Evolutionary conservation across 2,888 invertebrate genomes (phyloP), one percentile per base, ranked within the genome.

Genomic region (Eretmocerus hayati): DNA sequence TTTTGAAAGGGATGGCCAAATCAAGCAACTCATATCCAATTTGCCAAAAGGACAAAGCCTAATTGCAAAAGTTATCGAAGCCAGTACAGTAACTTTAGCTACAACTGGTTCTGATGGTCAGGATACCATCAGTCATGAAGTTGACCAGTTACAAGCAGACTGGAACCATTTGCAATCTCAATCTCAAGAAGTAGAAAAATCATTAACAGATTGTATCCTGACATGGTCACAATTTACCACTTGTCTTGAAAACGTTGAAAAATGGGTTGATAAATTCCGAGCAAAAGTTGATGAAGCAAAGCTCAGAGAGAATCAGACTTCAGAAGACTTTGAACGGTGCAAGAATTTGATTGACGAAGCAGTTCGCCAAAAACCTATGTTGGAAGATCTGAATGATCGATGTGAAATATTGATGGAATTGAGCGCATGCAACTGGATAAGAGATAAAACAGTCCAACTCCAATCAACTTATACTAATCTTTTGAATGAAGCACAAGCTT

Each of bases 351-450:
- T 90, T 19, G 78, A 84, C 15, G 88, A 90, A 72, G 85, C 90
- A 2, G 69, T 84, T 42, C 78, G 79, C 21, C 82, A 88, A 59
- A 90, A 90, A 69, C 81, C 83, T 20, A 77, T 83, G 16, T 75
- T 92, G 56, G 91, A 92, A 74, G 86, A 87, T 65, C 73, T 93
- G 1, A 89, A 88, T 62, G 92, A 92, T 64, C 80, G 85, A 59
- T 92, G 91, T 65, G 92, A 92, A 71, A 77, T 84, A 41, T 74
- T 93, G 0, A 85, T 91, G 83, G 91, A 91, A 66, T 79, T 87
- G 42, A 88, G 89, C 62, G 89, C 90, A 23, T 85, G 87, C 62
- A 81, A 85, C 16, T 84, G 87, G 78, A 87, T 90, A 1, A 79
- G 92, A 19, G 91, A 92, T 64, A 86, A 88, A 69, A 89, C 90